Percentiles rank a stretch among this genome's conserved stretches.
Evolutionary conservation across 30 jellyfish, hydroid and myxozoan genomes (phyloP).

Genomic region (Hydractinia symbiolongicarpus): DNA sequence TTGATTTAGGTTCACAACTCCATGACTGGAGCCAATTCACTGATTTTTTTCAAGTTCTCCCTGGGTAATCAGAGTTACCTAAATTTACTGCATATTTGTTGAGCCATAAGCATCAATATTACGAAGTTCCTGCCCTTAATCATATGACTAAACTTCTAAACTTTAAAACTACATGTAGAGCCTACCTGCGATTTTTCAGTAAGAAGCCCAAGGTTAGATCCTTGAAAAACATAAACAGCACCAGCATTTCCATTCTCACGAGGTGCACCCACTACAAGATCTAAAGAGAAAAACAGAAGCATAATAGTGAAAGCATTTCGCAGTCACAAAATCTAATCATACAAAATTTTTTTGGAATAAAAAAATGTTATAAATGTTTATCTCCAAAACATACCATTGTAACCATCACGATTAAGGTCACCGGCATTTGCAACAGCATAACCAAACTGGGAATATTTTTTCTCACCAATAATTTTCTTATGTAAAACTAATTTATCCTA

Average conservation of each 20-base stretch:
- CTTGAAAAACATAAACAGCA: slow-evolving; percentile 78
- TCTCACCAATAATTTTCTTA: slow-evolving; percentile 32
- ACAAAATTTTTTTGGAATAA: not conserved
- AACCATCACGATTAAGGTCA: slow-evolving; percentile 84
- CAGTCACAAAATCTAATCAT: not conserved
- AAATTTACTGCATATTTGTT: too few species aligned
- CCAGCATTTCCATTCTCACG: slow-evolving; percentile 69
- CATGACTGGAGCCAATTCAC: too few species aligned
- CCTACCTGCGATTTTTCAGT: slow-evolving; percentile 58
- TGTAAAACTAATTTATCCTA: slow-evolving; percentile 24
- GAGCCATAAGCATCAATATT: too few species aligned
- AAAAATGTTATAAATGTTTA: not conserved
- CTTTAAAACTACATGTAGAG: not conserved
- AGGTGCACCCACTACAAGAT: slow-evolving; percentile 94
- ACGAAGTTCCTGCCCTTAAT: too few species aligned
- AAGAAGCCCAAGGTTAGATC: slow-evolving; percentile 58
- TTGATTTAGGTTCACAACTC: too few species aligned
- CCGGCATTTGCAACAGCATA: slow-evolving; percentile 81
- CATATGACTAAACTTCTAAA: too few species aligned
- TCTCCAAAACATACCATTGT: slow-evolving; percentile 1
- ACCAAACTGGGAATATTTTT: slow-evolving; percentile 68
- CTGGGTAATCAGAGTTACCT: too few species aligned
- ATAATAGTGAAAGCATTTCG: not conserved
- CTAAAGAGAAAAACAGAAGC: slow-evolving; percentile 11
- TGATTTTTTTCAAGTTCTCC: too few species aligned